Base-by-base conservation (phyloP, 2,888 invertebrate species). In the Ypsolopha sequella region DNA sequence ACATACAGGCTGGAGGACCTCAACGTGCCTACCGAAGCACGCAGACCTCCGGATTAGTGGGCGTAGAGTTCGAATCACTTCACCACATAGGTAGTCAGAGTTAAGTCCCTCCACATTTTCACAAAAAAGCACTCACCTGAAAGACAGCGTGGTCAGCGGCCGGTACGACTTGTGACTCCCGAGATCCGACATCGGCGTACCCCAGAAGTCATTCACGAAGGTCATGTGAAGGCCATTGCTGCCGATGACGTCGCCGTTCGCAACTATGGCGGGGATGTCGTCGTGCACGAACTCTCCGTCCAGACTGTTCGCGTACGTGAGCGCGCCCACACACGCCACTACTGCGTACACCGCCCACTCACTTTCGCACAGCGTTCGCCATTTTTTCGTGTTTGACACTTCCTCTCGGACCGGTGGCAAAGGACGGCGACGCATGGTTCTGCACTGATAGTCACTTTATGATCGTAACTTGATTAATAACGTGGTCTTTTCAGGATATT, bases 151-250 rank as follows among this genome's bases (percentile, higher is more conserved):
- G 11, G 95, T 95, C 58, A 96, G 81, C 41, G 96, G 95, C 61
- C 95, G 88, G 76, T 95, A 95, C 51, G 95, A 95, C 86, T 95
- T 95, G 81, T 95, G 96, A 64, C 95, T 95, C 67, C 88, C 89
- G 51, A 90, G 81, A 66, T 94, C 93, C n/a, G 90, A 88, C 93
- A 96, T 94, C 36, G 93, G 91, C 51, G 92, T 93, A n/a, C 95
- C 95, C 96, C 95, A 96, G 74, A 95, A 96, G 78, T 96, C 96
- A 73, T 95, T 93, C 63, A 86, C 82, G 66, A 94, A 91, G 62
- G 93, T 86, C 62, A 88, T 88, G 56, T 82, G 67, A 62, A 93
- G 73, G 36, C 90, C 79, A 56, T 89, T 91, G 51, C 88, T 84
- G 0, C 92, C 94, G 48, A 90, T 88, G 57, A 95, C 95, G 76